Percentiles rank a stretch among this genome's conserved stretches.
phyloP scores from a whole-genome alignment of 2,113 vertebrate genomes.

The Morone saxatilis region DNA sequence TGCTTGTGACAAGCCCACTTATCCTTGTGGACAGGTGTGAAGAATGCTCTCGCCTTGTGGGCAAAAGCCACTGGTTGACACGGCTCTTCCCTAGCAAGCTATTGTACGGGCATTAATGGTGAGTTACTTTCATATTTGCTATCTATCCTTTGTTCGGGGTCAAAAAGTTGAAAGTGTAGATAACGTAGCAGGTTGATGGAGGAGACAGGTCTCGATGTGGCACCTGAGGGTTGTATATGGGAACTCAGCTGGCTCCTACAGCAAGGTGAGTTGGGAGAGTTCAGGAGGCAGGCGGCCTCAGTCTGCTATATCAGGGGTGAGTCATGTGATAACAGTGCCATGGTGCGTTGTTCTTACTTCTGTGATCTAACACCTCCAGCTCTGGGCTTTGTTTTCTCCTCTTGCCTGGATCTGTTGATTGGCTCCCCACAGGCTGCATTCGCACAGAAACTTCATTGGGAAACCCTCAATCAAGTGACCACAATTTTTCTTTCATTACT shows the following conservation, averaged over 20 bases:
- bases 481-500: slow-evolving; percentile 13
- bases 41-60: slow-evolving; percentile 80
- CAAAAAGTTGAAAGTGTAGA: slow-evolving; percentile 60
- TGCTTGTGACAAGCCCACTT: slow-evolving; percentile 80
- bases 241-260: slow-evolving; percentile 20
- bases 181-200: slow-evolving; percentile 61
- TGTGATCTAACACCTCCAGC: slow-evolving; percentile 64
- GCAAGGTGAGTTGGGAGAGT: slow-evolving; percentile 41
- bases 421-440: slow-evolving; percentile 57
- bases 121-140: slow-evolving; percentile 69
- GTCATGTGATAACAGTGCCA: slow-evolving; percentile 50
- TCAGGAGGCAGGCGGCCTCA: slow-evolving; percentile 33
- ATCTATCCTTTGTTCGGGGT: slow-evolving; percentile 68
- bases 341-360: slow-evolving; percentile 34
- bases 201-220: slow-evolving; percentile 32
- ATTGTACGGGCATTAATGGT: slow-evolving; percentile 36
- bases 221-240: slow-evolving; percentile 42
- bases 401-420: slow-evolving; percentile 77
- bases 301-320: slow-evolving; percentile 35
- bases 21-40: slow-evolving; percentile 85
- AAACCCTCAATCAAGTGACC: slow-evolving; percentile 40
- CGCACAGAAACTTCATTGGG: slow-evolving; percentile 25
- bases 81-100: slow-evolving; percentile 47
- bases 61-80: slow-evolving; percentile 78
- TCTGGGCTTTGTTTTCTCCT: slow-evolving; percentile 71